Evolutionary conservation across 64 coral and sea anemone species (phyloP).

Genomic region (Platygyra sinensis): DNA sequence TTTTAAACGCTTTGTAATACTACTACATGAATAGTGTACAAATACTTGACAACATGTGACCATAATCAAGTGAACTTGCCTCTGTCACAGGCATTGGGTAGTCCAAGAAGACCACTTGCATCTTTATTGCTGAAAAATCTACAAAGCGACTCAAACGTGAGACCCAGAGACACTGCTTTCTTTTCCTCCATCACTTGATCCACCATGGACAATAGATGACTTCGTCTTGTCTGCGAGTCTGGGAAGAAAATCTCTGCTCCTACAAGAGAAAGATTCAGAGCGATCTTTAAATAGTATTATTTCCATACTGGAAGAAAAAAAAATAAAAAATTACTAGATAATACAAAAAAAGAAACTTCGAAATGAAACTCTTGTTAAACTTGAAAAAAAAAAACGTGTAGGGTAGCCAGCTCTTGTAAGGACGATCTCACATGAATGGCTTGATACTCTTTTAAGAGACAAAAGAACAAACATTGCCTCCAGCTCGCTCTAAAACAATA

Average conservation of each 20-base stretch:
- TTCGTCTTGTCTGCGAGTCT: slow-evolving; percentile 84
- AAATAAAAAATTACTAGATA: background rate
- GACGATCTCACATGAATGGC: no score
- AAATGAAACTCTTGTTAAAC: no score
- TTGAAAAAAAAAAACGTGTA: no score
- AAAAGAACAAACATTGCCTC: no score
- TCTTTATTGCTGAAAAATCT: slow-evolving; percentile 98
- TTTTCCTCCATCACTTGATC: slow-evolving; percentile 97
- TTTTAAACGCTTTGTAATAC: background rate
- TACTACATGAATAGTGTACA: background rate
- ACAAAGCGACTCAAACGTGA: slow-evolving; percentile 97
- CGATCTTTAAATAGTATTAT: background rate
- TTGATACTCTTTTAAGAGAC: no score
- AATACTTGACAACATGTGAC: background rate
- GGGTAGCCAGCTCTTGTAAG: no score
- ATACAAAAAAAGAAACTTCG: no score
- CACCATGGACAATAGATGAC: slow-evolving; percentile 92
- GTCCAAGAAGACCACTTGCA: slow-evolving; percentile 90
- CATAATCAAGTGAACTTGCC: slow-evolving; percentile 9
- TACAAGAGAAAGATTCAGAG: background rate
- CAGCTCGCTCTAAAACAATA: no score
- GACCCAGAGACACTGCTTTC: slow-evolving; percentile 77
- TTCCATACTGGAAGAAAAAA: background rate
- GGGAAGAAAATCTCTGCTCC: slow-evolving; percentile 97
- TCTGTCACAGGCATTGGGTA: slow-evolving; percentile 77